Evolutionary conservation across 2,797 vertebrate genomes (phyloP), one percentile per base, ranked within the genome.

Genomic region (Aeoliscus strigatus): DNA sequence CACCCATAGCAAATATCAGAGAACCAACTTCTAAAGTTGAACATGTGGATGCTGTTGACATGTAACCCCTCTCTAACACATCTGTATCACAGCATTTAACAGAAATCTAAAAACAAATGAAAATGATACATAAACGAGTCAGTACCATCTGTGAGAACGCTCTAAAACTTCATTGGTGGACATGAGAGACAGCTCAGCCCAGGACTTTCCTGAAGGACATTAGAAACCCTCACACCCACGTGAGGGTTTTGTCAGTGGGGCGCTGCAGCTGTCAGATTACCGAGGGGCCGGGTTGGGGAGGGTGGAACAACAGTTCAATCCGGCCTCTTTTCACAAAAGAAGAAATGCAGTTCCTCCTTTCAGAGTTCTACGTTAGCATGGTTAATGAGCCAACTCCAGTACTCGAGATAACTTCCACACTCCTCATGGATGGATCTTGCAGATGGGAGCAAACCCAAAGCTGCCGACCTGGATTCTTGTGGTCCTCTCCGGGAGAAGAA

Each of bases 221-320:
- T 48, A 41, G 44, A 51, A 42, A 42, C 72, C 54, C 46, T 87
- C 72, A 67, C 81, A 79, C 70, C 69, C 63, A 51, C 15, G 46
- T 70, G 77, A 73, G 58, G 13, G 67, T 75, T 84, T 73, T 49
- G 57, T 73, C 70, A 74, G 60, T 30, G 33, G 57, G 62, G 67
- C n/a, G 57, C 64, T 51, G 66, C 74, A 79, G 78, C 73, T 80
- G 70, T 70, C 49, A 27, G 58, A 72, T 83, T 80, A 79, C 72
- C 71, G 51, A 63, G 72, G 47, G 67, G 49, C 37, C 8, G 27
- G 57, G 44, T 14, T 15, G 25, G 61, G 2, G 30, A 50, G 14
- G 43, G 59, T 2, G 35, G 56, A 46, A 73, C 56, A 57, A 59
- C 9, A 7, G 30, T n/a, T 74, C 43, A 54, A 42, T 49, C 10